Conservation (phyloP, 2,113 vertebrate genomes). For the pig (Sus scrofa) region DNA sequence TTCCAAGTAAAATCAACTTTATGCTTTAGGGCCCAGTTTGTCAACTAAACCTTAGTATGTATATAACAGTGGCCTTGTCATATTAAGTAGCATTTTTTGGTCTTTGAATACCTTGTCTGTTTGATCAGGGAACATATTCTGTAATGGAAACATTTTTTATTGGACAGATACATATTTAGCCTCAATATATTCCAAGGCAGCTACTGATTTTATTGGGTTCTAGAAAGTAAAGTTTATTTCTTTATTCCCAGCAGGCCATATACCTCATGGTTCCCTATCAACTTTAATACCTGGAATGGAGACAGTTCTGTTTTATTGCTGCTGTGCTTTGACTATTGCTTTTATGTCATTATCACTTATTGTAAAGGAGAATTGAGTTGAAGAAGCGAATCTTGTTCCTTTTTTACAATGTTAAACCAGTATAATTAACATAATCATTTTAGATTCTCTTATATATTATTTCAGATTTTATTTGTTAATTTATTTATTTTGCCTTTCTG, state of each 20-base stretch:
- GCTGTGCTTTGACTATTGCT: background rate
- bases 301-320: background rate
- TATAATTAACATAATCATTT: background rate
- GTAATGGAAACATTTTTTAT: background rate
- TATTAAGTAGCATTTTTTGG: background rate
- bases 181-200: background rate
- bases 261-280: background rate
- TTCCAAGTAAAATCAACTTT: background rate
- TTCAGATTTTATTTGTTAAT: background rate
- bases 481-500: too few species aligned
- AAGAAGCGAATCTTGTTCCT: background rate
- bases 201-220: background rate
- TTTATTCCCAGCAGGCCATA: background rate
- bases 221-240: background rate
- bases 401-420: background rate
- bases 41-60: background rate
- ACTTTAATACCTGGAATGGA: background rate
- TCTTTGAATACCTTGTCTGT: background rate
- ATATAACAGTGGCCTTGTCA: background rate
- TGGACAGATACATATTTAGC: background rate
- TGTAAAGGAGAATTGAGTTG: background rate
- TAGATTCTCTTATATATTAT: background rate
- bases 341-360: background rate
- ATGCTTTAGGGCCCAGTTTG: background rate
- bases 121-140: slow-evolving; percentile 1